Conservation (phyloP, 2,888 invertebrate genomes). For the Limnephilus rhombicus region DNA sequence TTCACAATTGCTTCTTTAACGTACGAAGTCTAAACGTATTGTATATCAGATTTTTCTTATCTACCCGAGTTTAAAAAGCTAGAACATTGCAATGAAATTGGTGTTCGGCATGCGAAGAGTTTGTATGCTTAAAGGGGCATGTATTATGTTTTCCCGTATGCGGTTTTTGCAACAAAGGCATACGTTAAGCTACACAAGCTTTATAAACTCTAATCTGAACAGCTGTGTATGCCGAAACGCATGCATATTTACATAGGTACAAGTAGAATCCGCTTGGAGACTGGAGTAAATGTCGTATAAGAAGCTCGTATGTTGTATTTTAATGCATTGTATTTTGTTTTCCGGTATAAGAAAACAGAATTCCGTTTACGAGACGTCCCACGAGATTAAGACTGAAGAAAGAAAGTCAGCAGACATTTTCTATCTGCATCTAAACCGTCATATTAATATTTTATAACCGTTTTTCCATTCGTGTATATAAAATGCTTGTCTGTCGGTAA, state of each 20-base stretch:
- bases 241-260: not conserved
- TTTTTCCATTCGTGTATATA: not conserved
- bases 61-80: too few species aligned
- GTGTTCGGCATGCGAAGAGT: too few species aligned
- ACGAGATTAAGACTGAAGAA: not conserved
- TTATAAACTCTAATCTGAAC: not conserved
- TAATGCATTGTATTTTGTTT: not conserved
- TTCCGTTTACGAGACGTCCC: not conserved
- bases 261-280: not conserved
- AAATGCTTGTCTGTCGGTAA: slow-evolving; percentile 5
- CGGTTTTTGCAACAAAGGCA: not conserved
- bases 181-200: not conserved
- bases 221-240: not conserved
- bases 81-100: too few species aligned
- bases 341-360: not conserved
- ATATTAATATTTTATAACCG: slow-evolving; percentile 25
- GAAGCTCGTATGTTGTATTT: not conserved
- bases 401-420: slow-evolving; percentile 4
- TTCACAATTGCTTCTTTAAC: too few species aligned
- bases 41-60: too few species aligned
- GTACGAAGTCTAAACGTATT: too few species aligned
- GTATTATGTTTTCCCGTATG: not conserved
- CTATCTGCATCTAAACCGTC: slow-evolving; percentile 17
- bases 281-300: not conserved
- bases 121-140: too few species aligned